These are phyloP conservation scores for Ctenoplectra terminalis DNA, from an alignment of 1,140 invertebrate genomes.

Conservation along the genomic window DNA sequence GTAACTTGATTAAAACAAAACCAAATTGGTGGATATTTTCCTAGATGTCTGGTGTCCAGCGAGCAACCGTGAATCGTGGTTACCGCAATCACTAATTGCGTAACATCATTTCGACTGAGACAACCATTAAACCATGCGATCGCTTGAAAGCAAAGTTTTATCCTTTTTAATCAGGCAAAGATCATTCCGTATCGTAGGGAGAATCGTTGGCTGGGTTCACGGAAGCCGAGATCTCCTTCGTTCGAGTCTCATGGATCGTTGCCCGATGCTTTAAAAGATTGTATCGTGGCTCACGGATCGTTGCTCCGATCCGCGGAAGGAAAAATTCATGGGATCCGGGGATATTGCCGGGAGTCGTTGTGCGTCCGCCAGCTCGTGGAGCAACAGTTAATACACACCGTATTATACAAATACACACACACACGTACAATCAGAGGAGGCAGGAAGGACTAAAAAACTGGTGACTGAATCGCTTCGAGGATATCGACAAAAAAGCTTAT, in stretches of 20 bases:
- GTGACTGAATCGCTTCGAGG: constrained; percentile 8
- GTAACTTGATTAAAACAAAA: neutral
- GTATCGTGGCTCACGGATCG: constrained; percentile 62
- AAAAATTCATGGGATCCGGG: constrained; percentile 53
- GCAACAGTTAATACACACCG: constrained; percentile 9
- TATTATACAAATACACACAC: neutral
- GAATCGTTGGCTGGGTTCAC: constrained; percentile 39
- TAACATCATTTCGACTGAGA: neutral
- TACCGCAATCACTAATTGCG: constrained; percentile 9
- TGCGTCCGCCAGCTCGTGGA: neutral
- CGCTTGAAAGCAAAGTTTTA: constrained; percentile 19
- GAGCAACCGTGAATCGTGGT: neutral
- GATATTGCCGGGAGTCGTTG: constrained; percentile 10
- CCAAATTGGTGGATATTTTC: neutral
- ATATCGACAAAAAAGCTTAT: neutral
- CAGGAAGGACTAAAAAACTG: constrained; percentile 14
- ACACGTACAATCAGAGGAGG: neutral
- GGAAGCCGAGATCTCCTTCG: constrained; percentile 38
- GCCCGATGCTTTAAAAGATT: constrained; percentile 65
- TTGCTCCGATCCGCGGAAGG: constrained; percentile 56
- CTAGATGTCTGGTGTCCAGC: no score
- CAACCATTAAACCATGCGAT: constrained; percentile 19
- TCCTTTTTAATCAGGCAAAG: constrained; percentile 31
- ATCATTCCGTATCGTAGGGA: constrained; percentile 30
- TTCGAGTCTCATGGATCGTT: constrained; percentile 51